Conservation (phyloP, 2,888 invertebrate species). For the Hirtodrosophila confusa region DNA sequence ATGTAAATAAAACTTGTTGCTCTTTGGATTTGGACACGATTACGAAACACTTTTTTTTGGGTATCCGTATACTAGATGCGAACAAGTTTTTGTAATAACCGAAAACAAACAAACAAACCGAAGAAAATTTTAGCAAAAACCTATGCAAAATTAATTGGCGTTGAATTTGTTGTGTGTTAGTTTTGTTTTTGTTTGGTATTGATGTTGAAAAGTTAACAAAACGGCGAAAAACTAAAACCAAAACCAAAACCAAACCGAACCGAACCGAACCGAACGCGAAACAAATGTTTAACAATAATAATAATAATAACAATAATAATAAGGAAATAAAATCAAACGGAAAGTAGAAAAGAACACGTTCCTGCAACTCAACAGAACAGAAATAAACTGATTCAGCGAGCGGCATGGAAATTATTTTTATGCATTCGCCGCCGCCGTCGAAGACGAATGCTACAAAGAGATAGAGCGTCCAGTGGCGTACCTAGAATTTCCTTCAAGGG, state of each 20-base stretch:
- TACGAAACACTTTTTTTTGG: slow-evolving; percentile 70
- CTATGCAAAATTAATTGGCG: slow-evolving; percentile 36
- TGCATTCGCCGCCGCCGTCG: slow-evolving; percentile 42
- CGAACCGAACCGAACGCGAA: slow-evolving; percentile 67
- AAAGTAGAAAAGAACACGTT: slow-evolving; percentile 84
- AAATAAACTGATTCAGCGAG: slow-evolving; percentile 83
- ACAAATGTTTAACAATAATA: slow-evolving; percentile 65
- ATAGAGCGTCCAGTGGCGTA: not conserved
- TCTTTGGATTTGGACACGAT: slow-evolving; percentile 49
- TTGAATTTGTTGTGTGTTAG: slow-evolving; percentile 25
- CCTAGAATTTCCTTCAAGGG: too few relatives aligned
- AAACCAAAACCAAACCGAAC: slow-evolving; percentile 55
- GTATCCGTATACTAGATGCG: slow-evolving; percentile 10
- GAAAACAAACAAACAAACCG: slow-evolving; percentile 42
- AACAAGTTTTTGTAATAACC: slow-evolving; percentile 44
- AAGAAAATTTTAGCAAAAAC: slow-evolving; percentile 40
- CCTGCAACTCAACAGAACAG: slow-evolving; percentile 84
- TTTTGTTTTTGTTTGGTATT: slow-evolving; percentile 35
- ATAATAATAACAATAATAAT: slow-evolving; percentile 81
- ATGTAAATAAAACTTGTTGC: slow-evolving; percentile 53
- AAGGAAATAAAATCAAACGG: slow-evolving; percentile 83
- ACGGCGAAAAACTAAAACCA: slow-evolving; percentile 53
- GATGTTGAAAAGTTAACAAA: slow-evolving; percentile 38
- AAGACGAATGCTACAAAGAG: slow-evolving; percentile 28
- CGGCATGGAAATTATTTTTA: slow-evolving; percentile 73